Evolutionary conservation across 2,888 invertebrate species (phyloP), one percentile per base, ranked within the genome.

Genomic region (Panorpa germanica): DNA sequence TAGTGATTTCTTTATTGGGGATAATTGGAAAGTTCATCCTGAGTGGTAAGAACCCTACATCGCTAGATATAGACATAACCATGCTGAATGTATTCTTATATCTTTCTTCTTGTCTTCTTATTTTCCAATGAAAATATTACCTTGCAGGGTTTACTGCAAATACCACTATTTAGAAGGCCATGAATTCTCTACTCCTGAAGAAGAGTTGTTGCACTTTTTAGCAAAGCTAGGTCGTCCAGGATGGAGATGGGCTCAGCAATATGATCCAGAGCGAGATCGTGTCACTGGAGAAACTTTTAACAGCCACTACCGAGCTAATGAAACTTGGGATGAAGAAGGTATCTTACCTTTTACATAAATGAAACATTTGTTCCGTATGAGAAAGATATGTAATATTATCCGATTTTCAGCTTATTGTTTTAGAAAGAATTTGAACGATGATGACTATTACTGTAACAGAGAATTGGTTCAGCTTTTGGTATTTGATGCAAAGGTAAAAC

Each of bases 391-490:
- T n/a, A n/a, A n/a, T n/a, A 28, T 16, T 19, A 31, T 23, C 19
- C 29, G 25, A 35, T 19, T 50, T 55, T 26, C 42, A 75, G 75
- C 61, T 5, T 65, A 73, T 40, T 78, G 78, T 42, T 68, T 70
- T 2, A 57, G 61, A 20, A 64, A 65, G 29, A 64, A 63, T 1
- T 51, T 74, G 1, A 61, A 60, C 1, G 65, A 65, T 40, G 68
- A 80, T 37, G 77, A 71, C 39, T 82, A 82, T 46, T 82, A 80
- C 40, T 83, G 82, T 49, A 78, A 86, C 45, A 72, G 73, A 45
- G 82, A 88, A 42, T 55, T 90, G 22, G 72, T 90, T 25, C 75
- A 86, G 41, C 63, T 83, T 36, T 52, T 90, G 16, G 75, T 88
- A 5, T 88, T 88, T 48, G 90, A 90, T 46, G 88, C 88, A 0